Evolutionary conservation across 2,113 vertebrate species (phyloP), one percentile per base, ranked within the genome.

Genomic region (Aplodontia rufa): DNA sequence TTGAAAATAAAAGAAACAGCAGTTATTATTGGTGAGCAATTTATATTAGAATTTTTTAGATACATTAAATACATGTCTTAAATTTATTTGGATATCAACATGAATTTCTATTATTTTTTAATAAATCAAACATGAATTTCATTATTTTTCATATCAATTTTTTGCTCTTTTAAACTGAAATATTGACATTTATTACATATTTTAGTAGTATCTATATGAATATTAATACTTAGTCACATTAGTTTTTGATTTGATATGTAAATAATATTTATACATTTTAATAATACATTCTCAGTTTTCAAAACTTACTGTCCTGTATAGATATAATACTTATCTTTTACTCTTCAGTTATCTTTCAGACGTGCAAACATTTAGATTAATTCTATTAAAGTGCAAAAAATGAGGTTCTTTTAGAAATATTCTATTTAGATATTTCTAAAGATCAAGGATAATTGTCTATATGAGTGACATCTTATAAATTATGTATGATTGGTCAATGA

Each of bases 341-440:
- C 1, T 82, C 24, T 88, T 89, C 13, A 74, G 30, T 66, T 35
- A 74, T 90, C 5, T 45, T 90, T 66, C 30, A 55, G 6, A 20
- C 51, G 72, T 51, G 19, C 8, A 75, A 78, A 47, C 58, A 51
- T 94, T 82, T 78, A 82, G 8, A 45, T 86, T 90, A 85, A 26
- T 42, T 76, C 4, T 37, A 62, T 22, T 42, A 72, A 82, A 66
- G 17, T 82, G 12, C 28, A 82, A 94, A 88, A 88, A 75, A 2
- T 81, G 26, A 76, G 26, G 19, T 86, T 94, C 47, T 89, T 80
- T 58, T 83, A 66, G 47, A n/a, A 76, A 66, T 90, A 75, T 19
- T 87, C 90, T 45, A 90, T 90, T 53, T 51, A 35, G 53, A 24
- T 86, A 66, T 53, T 76, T 87, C 20, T 11, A 91, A 94, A 85